Conservation (phyloP, 2,113 vertebrate genomes). For the Pimephales promelas region DNA sequence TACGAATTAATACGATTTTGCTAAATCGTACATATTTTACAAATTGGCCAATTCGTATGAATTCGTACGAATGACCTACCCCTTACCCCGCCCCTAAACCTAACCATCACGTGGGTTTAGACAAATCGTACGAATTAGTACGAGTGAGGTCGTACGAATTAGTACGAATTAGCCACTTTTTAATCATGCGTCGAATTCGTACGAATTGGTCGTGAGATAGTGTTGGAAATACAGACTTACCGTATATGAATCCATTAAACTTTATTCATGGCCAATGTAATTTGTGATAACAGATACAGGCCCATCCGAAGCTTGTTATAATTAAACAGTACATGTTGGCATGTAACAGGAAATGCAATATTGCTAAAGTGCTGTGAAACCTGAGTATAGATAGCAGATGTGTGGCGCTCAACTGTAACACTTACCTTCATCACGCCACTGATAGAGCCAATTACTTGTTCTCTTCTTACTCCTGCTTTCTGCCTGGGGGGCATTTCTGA, state of each 20-base stretch:
- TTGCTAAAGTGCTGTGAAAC: constrained; percentile 72
- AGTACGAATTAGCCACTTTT: too few species aligned
- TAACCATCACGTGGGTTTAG: too few species aligned
- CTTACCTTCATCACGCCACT: constrained; percentile 67
- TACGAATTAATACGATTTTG: too few species aligned
- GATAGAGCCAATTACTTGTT: constrained; percentile 69
- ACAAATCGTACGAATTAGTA: too few species aligned
- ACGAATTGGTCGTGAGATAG: too few species aligned
- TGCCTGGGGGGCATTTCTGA: constrained; percentile 63
- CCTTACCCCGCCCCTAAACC: too few species aligned
- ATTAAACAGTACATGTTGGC: constrained; percentile 26
- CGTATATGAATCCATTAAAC: neutral
- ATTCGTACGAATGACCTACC: too few species aligned
- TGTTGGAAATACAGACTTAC: too few species aligned
- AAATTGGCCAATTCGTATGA: too few species aligned
- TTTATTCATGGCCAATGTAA: neutral
- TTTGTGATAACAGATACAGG: constrained; percentile 52
- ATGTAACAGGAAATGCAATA: constrained; percentile 71
- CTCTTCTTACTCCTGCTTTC: constrained; percentile 69
- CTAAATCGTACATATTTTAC: too few species aligned
- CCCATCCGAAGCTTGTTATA: constrained; percentile 4
- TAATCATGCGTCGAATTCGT: too few species aligned
- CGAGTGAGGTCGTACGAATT: too few species aligned
- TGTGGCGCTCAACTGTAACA: constrained; percentile 64
- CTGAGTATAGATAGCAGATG: constrained; percentile 73